Evolutionary conservation across 2,888 invertebrate species (phyloP), one percentile per base, ranked within the genome.

Genomic region (Nemurella pictetii): DNA sequence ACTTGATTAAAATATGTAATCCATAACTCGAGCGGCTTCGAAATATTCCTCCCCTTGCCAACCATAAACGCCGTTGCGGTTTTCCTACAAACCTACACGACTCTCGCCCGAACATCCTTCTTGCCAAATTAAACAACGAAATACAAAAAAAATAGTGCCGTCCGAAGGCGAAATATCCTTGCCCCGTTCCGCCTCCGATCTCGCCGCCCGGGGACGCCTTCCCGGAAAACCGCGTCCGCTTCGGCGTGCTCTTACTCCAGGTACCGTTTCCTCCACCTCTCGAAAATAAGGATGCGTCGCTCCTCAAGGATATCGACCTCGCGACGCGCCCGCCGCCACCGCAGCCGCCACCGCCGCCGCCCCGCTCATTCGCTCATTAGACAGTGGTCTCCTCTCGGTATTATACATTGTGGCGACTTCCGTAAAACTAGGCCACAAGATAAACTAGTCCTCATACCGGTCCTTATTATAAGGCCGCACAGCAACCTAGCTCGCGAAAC

Each of bases 331-430:
- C 28, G 55, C 72, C 82, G 55, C 32, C 80, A 20, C 29, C 80
- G n/a, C 26, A n/a, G 55, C 28, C 25, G 25, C 26, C 28, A 28
- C 72, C 82, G 55, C 32, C 80, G 30, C 29, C 80, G n/a, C 26
- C 82, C 72, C 82, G 55, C 72, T 82, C 82, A 82, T 82, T 82
- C 82, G 55, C 72, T 82, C 82, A 82, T 82, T 82, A 82, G 82
- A 72, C 27, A 4, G 26, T 7, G 26, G 35, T n/a, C 80, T 81
- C 80, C 80, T 36, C 80, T 35, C 75, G 26, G 26, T 75, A 75
- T 27, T 75, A 26, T 75, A 75, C 75, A 27, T 75, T 75, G 27
- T 26, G 72, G 55, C 82, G 82, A 82, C 82, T 82, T 82, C 82
- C 82, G 82, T 72, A 82, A 55, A 82, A 81, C 80, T 81, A 81